Evolutionary conservation across 2,113 vertebrate genomes (phyloP).

Genomic region (Mesembrinibis cayennensis): DNA sequence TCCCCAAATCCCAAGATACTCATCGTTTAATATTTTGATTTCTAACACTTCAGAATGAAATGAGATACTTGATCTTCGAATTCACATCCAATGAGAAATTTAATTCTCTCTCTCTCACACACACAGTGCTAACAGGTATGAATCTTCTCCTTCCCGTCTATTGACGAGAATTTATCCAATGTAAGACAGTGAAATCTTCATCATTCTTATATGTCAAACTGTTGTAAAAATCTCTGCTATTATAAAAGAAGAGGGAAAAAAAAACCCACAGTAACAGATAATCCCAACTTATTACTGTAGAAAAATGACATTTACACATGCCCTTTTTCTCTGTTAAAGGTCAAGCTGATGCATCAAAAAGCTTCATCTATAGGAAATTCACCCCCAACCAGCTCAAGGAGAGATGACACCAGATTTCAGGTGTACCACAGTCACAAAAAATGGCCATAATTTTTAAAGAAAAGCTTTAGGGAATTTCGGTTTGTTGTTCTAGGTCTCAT

Average conservation of each 20-base stretch:
- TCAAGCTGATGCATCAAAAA: not conserved
- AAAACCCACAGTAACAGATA: not conserved
- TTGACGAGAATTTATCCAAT: not conserved
- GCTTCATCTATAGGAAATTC: not conserved
- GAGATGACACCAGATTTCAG: not conserved
- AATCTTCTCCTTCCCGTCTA: not conserved
- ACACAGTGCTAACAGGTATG: not conserved
- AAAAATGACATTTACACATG: constrained; percentile 19
- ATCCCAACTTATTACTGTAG: not conserved
- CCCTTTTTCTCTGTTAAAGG: constrained; percentile 22
- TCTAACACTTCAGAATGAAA: not conserved
- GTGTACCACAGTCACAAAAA: not conserved
- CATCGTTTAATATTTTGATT: not conserved
- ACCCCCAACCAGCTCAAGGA: not conserved
- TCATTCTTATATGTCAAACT: not conserved
- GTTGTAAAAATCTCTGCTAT: not conserved
- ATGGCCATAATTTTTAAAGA: not conserved
- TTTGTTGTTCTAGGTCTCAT: not conserved
- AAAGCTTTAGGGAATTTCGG: not conserved
- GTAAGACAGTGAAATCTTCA: not conserved
- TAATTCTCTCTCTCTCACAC: not conserved
- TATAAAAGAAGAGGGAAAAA: not conserved
- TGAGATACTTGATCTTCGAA: not conserved
- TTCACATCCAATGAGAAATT: not conserved
- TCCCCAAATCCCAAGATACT: not conserved